phyloP scores from a whole-genome alignment of 2,113 vertebrate genomes.

The Ptilonorhynchus violaceus region DNA sequence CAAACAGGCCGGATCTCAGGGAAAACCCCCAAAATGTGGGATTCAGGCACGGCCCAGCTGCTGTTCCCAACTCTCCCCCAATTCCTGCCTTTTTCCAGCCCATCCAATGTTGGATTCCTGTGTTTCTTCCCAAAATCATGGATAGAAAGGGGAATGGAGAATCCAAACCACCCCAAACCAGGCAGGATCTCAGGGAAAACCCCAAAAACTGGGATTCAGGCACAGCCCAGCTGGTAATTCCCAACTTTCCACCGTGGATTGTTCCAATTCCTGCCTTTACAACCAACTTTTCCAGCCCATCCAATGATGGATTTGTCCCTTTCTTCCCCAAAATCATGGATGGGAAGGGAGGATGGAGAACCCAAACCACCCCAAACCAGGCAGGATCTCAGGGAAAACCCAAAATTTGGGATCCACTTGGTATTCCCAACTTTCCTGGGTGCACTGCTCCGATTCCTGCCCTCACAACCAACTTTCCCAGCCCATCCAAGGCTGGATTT shows the following conservation, averaged over 20 bases:
- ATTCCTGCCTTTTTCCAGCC: neutral
- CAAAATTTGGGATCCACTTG: neutral
- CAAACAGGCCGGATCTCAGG: too few relatives aligned
- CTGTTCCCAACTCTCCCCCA: neutral
- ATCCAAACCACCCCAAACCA: neutral
- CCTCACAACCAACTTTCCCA: neutral
- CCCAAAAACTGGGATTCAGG: neutral
- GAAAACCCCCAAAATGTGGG: neutral
- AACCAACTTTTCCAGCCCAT: neutral
- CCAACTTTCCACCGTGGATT: neutral
- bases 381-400: too few relatives aligned
- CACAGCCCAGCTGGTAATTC: neutral
- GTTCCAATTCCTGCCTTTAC: too few relatives aligned
- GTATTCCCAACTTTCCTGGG: neutral
- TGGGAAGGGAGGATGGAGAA: neutral
- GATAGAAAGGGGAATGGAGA: neutral
- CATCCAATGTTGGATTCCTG: neutral
- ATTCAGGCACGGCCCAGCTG: too few relatives aligned
- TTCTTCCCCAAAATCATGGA: too few relatives aligned
- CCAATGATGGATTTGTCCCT: fast-evolving
- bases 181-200: too few relatives aligned
- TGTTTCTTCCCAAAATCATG: too few relatives aligned
- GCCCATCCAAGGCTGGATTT: fast-evolving
- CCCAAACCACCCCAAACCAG: neutral
- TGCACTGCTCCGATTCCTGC: neutral